Conservation (phyloP, 2,888 invertebrate species). For the Yponomeuta malinellus region DNA sequence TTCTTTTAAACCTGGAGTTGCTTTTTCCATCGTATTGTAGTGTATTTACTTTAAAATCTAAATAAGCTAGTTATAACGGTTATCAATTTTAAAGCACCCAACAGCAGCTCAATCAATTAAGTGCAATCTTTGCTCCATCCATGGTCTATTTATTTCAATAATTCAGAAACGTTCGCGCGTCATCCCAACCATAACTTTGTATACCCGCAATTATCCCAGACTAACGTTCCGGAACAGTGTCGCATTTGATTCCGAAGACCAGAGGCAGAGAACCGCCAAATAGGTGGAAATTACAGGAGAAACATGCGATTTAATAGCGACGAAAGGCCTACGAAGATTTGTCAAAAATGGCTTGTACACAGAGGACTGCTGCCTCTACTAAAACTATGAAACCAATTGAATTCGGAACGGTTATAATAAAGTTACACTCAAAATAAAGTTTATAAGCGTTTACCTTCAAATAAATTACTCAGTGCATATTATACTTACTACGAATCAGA, state of each 20-base stretch:
- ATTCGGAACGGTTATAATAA: conserved; percentile 23
- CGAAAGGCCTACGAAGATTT: neutral
- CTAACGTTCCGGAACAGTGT: conserved; percentile 16
- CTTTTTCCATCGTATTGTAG: neutral
- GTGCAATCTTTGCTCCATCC: neutral
- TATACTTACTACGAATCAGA: no score
- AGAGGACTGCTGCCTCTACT: conserved; percentile 35
- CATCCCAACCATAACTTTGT: conserved; percentile 1
- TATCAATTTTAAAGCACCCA: neutral
- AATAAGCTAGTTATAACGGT: no score
- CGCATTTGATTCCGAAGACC: conserved; percentile 5
- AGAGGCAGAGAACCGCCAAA: conserved; percentile 3
- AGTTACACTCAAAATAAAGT: neutral
- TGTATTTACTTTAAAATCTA: no score
- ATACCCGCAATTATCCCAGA: conserved; percentile 5
- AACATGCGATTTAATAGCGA: conserved; percentile 5
- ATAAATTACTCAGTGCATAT: no score
- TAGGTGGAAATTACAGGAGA: neutral
- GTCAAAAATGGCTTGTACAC: conserved; percentile 15
- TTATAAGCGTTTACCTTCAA: neutral
- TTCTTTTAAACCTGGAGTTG: no score
- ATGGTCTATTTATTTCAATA: conserved; percentile 25
- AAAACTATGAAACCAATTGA: conserved; percentile 33
- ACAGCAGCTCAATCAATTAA: neutral
- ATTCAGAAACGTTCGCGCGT: conserved; percentile 9